Conservation (phyloP, 2,888 invertebrate species). For the Thecophora atra region DNA sequence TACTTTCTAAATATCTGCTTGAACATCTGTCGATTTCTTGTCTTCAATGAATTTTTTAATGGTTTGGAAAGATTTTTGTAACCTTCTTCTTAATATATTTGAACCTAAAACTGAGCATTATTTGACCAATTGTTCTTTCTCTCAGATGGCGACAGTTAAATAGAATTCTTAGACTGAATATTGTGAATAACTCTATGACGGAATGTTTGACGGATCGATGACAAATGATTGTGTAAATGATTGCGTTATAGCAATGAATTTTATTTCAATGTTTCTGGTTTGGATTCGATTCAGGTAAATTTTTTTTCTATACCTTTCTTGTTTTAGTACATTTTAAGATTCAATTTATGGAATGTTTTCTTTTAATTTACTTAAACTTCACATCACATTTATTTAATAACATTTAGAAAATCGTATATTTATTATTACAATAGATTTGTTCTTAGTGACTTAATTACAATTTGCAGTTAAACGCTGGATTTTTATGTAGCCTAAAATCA, state of each 20-base stretch:
- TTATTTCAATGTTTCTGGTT: too few species aligned
- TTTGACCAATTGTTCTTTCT: neutral
- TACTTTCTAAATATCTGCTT: too few species aligned
- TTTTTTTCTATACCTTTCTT: neutral
- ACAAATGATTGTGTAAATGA: too few species aligned
- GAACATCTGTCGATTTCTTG: too few species aligned
- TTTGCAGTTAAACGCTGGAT: conserved; percentile 21
- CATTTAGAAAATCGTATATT: conserved; percentile 30
- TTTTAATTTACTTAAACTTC: conserved; percentile 34
- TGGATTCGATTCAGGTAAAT: too few species aligned
- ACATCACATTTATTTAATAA: conserved; percentile 28
- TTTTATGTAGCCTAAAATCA: conserved; percentile 42
- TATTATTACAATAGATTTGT: conserved; percentile 10
- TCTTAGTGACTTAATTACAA: conserved; percentile 1
- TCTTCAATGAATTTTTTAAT: too few species aligned
- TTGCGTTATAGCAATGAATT: too few species aligned
- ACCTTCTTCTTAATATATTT: too few species aligned
- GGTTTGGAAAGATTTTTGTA: too few species aligned
- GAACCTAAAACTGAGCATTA: neutral
- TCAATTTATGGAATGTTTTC: neutral
- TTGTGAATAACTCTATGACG: neutral
- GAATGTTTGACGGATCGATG: too few species aligned
- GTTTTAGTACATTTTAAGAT: neutral
- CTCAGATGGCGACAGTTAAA: too few species aligned
- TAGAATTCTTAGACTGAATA: neutral